Evolutionary conservation across 2,888 invertebrate species (phyloP).

Genomic region (Scaptodrosophila latifasciaeformis): DNA sequence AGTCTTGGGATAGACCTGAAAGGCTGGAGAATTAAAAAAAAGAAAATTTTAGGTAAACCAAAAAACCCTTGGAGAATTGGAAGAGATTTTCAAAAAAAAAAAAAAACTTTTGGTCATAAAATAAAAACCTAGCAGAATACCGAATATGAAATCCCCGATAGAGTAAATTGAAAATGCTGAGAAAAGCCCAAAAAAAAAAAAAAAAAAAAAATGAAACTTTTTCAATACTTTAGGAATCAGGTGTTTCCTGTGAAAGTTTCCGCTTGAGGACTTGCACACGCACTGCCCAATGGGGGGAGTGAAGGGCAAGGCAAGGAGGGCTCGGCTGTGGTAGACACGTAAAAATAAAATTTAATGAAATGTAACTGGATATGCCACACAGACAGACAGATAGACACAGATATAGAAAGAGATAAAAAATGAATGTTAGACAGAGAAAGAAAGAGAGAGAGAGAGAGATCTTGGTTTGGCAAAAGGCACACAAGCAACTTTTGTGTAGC

Average conservation of each 20-base stretch:
- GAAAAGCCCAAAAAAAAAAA: neutral
- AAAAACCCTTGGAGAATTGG: no score
- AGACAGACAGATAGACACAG: constrained; percentile 17
- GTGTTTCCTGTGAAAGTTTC: constrained; percentile 69
- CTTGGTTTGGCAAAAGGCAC: neutral
- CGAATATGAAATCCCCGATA: no score
- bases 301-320: constrained; percentile 35
- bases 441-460: neutral
- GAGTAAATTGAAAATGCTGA: no score
- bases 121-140: no score
- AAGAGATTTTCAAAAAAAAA: neutral
- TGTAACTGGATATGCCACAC: constrained; percentile 62
- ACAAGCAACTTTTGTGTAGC: neutral
- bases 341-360: constrained; percentile 68
- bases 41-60: constrained; percentile 14
- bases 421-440: neutral
- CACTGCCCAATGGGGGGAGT: neutral
- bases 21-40: no score
- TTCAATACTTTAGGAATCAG: constrained; percentile 69
- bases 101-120: no score
- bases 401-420: neutral
- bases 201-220: constrained; percentile 45
- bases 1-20: no score
- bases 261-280: constrained; percentile 64
- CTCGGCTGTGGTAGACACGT: constrained; percentile 28